A percentile compares a stretch with the other conserved stretches of the same genome.
These are phyloP conservation scores for Epinephelus moara DNA, from an alignment of 2,113 vertebrate genomes.

Conservation along the genomic window DNA sequence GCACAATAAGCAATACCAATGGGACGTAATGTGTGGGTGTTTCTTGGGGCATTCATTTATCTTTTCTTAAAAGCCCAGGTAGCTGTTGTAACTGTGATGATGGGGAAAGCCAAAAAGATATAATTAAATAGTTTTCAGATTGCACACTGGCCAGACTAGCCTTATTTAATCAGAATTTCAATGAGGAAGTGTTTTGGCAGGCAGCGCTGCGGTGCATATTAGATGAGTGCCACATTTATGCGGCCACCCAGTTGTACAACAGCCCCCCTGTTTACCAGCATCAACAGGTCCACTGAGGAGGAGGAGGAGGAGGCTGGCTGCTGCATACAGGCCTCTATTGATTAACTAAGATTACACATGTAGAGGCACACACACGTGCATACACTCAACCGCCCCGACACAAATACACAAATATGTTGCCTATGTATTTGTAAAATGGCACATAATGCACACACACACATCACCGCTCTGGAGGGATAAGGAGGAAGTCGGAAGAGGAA, in stretches of 20 bases:
- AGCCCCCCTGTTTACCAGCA: conserved; percentile 78
- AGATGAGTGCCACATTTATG: conserved; percentile 79
- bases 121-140: conserved; percentile 66
- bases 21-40: background rate
- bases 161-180: conserved; percentile 77
- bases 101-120: conserved; percentile 47
- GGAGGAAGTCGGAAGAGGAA: conserved; percentile 55
- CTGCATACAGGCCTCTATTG: conserved; percentile 78
- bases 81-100: conserved; percentile 32
- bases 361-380: conserved; percentile 38
- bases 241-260: conserved; percentile 77
- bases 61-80: conserved; percentile 33
- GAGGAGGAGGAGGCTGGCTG: conserved; percentile 37
- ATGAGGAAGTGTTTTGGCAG: conserved; percentile 77
- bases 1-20: background rate
- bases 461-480: conserved; percentile 9
- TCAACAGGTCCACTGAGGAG: conserved; percentile 77
- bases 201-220: conserved; percentile 67
- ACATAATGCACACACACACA: background rate
- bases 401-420: conserved; percentile 27
- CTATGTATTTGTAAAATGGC: conserved; percentile 19
- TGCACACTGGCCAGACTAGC: conserved; percentile 44
- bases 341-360: conserved; percentile 71
- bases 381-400: conserved; percentile 9
- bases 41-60: conserved; percentile 19